Conservation (phyloP, 2,888 invertebrate species). For the Phyllotreta cruciferae region DNA sequence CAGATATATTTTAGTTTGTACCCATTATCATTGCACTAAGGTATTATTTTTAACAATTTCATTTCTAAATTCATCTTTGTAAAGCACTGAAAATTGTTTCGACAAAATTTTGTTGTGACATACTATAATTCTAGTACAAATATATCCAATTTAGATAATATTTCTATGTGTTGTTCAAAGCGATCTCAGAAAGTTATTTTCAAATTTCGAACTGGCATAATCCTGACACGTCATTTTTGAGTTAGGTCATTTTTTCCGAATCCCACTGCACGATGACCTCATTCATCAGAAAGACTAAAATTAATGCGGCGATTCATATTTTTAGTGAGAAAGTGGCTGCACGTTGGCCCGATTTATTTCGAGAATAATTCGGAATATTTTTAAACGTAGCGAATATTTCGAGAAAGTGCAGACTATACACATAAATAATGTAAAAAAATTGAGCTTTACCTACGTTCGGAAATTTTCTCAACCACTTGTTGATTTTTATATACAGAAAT, state of each 20-base stretch:
- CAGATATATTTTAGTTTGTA: no score
- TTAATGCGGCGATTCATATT: slow-evolving; percentile 18
- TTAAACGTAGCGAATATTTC: slow-evolving; percentile 3
- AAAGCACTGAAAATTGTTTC: no score
- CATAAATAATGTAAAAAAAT: neutral
- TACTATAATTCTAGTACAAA: no score
- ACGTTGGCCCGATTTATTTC: neutral
- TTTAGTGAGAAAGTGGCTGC: slow-evolving; percentile 6
- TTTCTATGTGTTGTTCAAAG: no score
- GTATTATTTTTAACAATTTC: no score
- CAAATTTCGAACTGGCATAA: slow-evolving; percentile 14
- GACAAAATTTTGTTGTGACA: no score
- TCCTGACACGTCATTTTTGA: slow-evolving; percentile 22
- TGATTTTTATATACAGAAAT: no score
- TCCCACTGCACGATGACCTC: slow-evolving; percentile 27
- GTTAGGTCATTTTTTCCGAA: slow-evolving; percentile 24
- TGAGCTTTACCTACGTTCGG: neutral
- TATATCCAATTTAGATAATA: no score
- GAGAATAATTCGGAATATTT: slow-evolving; percentile 8
- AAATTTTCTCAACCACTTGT: no score
- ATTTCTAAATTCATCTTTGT: no score
- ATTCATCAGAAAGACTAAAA: slow-evolving; percentile 27
- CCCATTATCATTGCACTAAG: no score
- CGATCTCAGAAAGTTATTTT: no score
- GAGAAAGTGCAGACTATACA: neutral